Evolutionary conservation across 2,113 vertebrate genomes (phyloP), one percentile per base, ranked within the genome.

Genomic region (Coturnix japonica): DNA sequence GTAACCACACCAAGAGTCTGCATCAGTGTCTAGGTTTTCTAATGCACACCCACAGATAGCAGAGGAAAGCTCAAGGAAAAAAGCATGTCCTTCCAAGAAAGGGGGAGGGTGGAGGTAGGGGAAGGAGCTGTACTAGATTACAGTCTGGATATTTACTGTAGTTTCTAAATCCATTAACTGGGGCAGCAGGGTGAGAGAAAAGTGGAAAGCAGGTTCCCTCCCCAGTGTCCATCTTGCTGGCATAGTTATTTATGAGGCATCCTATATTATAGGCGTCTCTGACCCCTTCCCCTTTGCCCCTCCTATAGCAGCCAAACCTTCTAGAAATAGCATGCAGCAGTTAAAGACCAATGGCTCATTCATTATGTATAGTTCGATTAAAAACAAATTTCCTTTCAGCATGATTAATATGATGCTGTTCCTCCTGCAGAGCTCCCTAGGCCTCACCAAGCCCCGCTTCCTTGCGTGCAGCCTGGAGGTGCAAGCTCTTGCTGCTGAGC

Each of bases 161-260:
- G 37, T 94, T 96, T 95, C 95, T 96, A 96, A 94, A 95, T 95
- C 93, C 94, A 96, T 95, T 96, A 95, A 89, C 95, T 96, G 94
- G 95, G 95, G 91, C 95, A 96, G 30, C 85, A 93, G 91, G 91
- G 94, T 96, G 95, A 89, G 92, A 95, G 91, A 73, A 65, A 43
- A 95, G 91, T 91, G 67, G 94, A 96, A 96, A 96, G 93, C 95
- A 96, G 95, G 95, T 95, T 91, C 85, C 95, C 94, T 96, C 95
- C 95, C 95, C 91, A 80, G 95, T 85, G 95, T 56, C 94, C 85
- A 87, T 46, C 25, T 80, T 64, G 90, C 86, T 95, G 95, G 93
- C 94, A 96, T 91, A 95, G 87, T 95, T 96, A 85, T 60, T 76
- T 63, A 7, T 60, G 75, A 92, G 87, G 46, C 69, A 80, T 64